phyloP scores from a whole-genome alignment of 2,797 vertebrate species.

The Eutrigla gurnardus region DNA sequence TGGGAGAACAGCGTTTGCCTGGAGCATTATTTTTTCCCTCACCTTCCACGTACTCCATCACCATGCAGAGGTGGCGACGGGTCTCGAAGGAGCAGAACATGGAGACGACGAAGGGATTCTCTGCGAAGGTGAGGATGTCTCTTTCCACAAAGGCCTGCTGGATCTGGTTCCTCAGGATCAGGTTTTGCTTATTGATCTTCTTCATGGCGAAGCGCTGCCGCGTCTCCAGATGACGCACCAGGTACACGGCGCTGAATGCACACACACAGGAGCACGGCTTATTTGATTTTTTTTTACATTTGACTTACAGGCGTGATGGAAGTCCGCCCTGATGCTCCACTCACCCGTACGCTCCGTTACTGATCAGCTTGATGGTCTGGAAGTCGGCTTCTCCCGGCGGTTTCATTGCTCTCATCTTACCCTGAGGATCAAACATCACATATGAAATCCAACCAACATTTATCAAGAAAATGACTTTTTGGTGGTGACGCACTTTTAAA shows the following conservation, averaged over 20 bases:
- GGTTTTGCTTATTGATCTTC: conserved; percentile 97
- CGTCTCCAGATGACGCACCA: conserved; percentile 91
- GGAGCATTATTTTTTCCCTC: conserved; percentile 7
- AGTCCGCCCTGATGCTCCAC: conserved; percentile 25
- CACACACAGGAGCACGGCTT: background rate
- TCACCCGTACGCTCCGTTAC: conserved; percentile 95
- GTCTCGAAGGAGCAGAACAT: conserved; percentile 98
- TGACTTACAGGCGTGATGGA: background rate
- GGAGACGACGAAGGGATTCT: conserved; percentile 96
- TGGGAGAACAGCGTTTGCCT: background rate
- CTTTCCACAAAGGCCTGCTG: conserved; percentile 95
- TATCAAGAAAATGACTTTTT: background rate
- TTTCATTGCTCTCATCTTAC: conserved; percentile 88
- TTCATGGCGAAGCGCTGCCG: conserved; percentile 96
- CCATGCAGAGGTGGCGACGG: conserved; percentile 93
- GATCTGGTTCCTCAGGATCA: conserved; percentile 95
- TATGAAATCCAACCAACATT: background rate
- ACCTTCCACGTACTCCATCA: conserved; percentile 98
- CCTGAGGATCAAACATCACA: conserved; percentile 78
- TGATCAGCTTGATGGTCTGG: conserved; percentile 97
- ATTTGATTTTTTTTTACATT: too few species aligned
- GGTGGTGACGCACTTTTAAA: conserved; percentile 16
- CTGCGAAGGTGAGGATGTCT: conserved; percentile 95
- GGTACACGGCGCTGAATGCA: conserved; percentile 88
- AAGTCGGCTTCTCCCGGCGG: conserved; percentile 92